phyloP scores from a whole-genome alignment of 2,797 vertebrate genomes.

The Sebastolobus alascanus region DNA sequence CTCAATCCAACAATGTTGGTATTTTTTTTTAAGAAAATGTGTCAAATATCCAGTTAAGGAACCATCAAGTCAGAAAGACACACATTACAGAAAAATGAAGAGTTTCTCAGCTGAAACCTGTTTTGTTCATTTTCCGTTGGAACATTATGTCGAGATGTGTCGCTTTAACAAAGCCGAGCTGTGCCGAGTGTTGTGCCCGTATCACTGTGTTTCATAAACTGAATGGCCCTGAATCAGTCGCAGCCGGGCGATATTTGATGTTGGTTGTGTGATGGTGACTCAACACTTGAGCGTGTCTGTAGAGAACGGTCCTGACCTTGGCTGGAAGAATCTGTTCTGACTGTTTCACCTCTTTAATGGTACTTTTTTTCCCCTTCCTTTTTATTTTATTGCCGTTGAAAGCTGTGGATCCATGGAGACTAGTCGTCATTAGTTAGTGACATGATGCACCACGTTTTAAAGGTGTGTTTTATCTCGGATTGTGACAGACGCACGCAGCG shows the following conservation, averaged over 20 bases:
- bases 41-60: conserved; percentile 17
- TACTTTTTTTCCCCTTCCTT: conserved; percentile 30
- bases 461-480: conserved; percentile 22
- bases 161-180: conserved; percentile 37
- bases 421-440: conserved; percentile 42
- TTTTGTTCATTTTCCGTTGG: conserved; percentile 47
- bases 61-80: neutral
- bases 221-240: conserved; percentile 65
- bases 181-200: conserved; percentile 55
- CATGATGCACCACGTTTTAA: conserved; percentile 39
- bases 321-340: conserved; percentile 65
- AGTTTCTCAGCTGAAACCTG: conserved; percentile 31
- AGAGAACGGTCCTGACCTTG: conserved; percentile 69
- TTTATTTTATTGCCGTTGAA: conserved; percentile 30
- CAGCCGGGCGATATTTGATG: conserved; percentile 68
- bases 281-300: conserved; percentile 65
- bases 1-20: conserved; percentile 7
- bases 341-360: conserved; percentile 63
- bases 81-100: conserved; percentile 24
- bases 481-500: conserved; percentile 41
- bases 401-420: conserved; percentile 51
- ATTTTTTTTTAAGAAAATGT: conserved; percentile 10
- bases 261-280: conserved; percentile 72
- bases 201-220: conserved; percentile 77
- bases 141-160: conserved; percentile 40